Base-by-base conservation (phyloP, 2,888 invertebrate genomes). In the Lycophotia porphyrea region DNA sequence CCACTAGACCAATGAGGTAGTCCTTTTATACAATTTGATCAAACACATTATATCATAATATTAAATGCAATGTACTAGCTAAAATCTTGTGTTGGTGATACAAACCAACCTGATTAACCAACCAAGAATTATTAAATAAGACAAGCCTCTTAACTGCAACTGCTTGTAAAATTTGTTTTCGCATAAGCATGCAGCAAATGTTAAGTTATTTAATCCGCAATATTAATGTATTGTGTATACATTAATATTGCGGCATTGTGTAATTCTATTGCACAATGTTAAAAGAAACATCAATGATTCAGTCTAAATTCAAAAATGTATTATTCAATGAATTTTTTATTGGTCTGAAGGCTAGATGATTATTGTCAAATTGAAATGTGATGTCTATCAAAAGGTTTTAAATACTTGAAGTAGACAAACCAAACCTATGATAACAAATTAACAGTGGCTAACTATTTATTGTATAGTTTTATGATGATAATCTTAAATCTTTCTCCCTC, bases 131-230 rank as follows among this genome's bases (percentile, higher is more conserved):
- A 47, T n/a, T 24, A 9, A 27, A 8, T 27, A 31, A 24, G 15
- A 18, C n/a, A 42, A 80, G 24, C 24, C 15, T 31, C 27, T 24
- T 27, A 27, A 52, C 21, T 18, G 39, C 63, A 47, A 52, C 27
- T 18, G 34, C 34, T 36, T n/a, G 13, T 34, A 21, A 81, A 58
- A 39, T 18, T 39, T 64, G 27, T n/a, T 60, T 60, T 78, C 64
- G 78, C 78, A 15, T 31, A n/a, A n/a, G 78, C 81, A 60, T 78
- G 47, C 34, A 55, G 34, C 24, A 55, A 58, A 39, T 39, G 52
- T 24, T 27, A 49, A 11, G 13, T 55, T 67, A 47, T 24, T 44
- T 42, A n/a, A 7, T 39, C n/a, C 15, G 13, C 15, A 71, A 71
- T 44, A 61, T 60, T 61, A n/a, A 21, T 9, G 0, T n/a, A n/a